Evolutionary conservation across 2,888 invertebrate species (phyloP).

Genomic region (Trichopria drosophilae): DNA sequence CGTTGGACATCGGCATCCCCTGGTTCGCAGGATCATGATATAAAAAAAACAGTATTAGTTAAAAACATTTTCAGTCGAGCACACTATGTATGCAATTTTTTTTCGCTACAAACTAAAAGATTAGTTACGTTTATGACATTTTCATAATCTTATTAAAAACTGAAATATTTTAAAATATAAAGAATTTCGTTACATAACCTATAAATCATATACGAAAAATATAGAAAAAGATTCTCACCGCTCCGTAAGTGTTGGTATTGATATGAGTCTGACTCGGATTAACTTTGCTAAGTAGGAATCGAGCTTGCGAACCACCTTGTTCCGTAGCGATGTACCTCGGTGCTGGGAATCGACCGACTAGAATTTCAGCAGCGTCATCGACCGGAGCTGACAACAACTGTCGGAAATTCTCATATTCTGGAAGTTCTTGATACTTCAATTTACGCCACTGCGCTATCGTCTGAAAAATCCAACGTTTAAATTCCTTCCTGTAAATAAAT

Average conservation of each 20-base stretch:
- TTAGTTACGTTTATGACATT: no score
- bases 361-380: slow-evolving; percentile 95
- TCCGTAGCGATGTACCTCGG: slow-evolving; percentile 99
- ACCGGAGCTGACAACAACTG: slow-evolving; percentile 94
- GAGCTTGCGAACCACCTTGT: slow-evolving; percentile 98
- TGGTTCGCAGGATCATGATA: slow-evolving; percentile 58
- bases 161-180: slow-evolving; percentile 11
- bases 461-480: slow-evolving; percentile 57
- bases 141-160: not conserved
- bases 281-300: slow-evolving; percentile 97
- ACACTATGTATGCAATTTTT: no score
- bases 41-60: slow-evolving; percentile 54
- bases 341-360: slow-evolving; percentile 95
- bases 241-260: slow-evolving; percentile 95
- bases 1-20: slow-evolving; percentile 71
- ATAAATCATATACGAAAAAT: not conserved
- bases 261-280: slow-evolving; percentile 99
- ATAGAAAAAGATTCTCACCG: slow-evolving; percentile 66
- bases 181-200: no score
- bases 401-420: slow-evolving; percentile 97
- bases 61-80: no score
- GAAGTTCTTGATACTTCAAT: slow-evolving; percentile 92
- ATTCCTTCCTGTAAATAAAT: slow-evolving; percentile 1
- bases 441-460: slow-evolving; percentile 98
- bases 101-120: no score